Percentiles rank a stretch among this genome's conserved stretches.
phyloP scores from a whole-genome alignment of 2,113 vertebrate species.

The Rhea americana region DNA sequence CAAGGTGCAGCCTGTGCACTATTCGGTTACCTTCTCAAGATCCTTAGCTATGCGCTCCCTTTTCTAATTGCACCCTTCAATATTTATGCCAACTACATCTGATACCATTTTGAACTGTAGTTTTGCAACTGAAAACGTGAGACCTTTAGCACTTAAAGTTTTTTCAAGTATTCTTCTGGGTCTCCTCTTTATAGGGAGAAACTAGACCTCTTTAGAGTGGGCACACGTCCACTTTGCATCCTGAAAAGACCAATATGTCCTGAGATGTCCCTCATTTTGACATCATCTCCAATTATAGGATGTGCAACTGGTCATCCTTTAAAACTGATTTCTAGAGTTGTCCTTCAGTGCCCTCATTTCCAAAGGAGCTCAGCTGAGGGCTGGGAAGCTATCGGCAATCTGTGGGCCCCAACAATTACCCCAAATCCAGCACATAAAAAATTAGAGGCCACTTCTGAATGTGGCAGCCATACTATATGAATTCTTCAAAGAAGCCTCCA shows the following conservation, averaged over 20 bases:
- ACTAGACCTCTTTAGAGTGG: background rate
- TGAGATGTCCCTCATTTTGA: background rate
- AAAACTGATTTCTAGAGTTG: background rate
- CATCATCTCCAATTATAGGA: background rate
- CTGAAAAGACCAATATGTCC: background rate
- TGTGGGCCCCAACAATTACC: background rate
- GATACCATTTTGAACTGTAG: background rate
- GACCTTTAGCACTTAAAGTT: background rate
- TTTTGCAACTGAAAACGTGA: background rate
- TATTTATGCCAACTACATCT: rapidly evolving
- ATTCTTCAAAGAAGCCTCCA: background rate
- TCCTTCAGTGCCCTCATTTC: background rate
- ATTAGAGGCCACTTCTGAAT: background rate
- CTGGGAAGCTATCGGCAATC: background rate
- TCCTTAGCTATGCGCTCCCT: background rate
- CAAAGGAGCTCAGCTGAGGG: background rate
- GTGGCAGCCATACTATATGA: background rate
- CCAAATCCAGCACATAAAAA: background rate
- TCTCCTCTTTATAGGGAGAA: background rate
- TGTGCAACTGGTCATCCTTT: background rate
- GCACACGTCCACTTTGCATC: background rate
- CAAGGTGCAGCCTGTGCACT: background rate
- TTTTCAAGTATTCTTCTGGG: background rate
- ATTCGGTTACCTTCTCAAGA: background rate
- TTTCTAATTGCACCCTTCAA: background rate